These are phyloP conservation scores for Lucilia sericata DNA, from an alignment of 1,140 invertebrate genomes.

Conservation along the genomic window DNA sequence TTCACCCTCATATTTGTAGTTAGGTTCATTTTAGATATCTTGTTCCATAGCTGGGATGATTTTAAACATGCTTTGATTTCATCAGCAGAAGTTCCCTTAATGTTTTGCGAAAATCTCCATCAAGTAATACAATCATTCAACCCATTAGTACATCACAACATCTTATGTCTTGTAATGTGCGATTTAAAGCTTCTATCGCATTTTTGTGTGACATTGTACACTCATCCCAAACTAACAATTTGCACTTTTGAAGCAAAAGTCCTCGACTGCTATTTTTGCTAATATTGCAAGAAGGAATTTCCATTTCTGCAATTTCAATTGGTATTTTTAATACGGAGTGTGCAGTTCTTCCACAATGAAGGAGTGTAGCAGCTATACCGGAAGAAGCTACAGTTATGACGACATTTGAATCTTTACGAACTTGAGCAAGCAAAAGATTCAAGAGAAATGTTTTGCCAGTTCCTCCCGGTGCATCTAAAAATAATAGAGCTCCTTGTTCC, in stretches of 20 bases:
- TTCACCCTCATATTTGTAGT: constrained; percentile 18
- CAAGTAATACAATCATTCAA: constrained; percentile 63
- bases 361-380: constrained; percentile 70
- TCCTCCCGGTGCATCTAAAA: constrained; percentile 6
- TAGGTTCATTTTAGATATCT: constrained; percentile 63
- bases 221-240: constrained; percentile 65
- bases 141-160: constrained; percentile 55
- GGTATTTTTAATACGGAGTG: not conserved
- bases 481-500: not conserved
- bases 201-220: constrained; percentile 66
- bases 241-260: constrained; percentile 56
- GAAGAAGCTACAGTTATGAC: not conserved
- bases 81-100: constrained; percentile 67
- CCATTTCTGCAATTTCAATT: constrained; percentile 60
- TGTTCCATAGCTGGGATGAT: constrained; percentile 61
- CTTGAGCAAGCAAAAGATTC: not conserved
- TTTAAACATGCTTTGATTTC: constrained; percentile 60
- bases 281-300: constrained; percentile 54
- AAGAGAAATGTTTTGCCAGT: constrained; percentile 40
- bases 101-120: constrained; percentile 70
- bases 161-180: constrained; percentile 63
- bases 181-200: constrained; percentile 63
- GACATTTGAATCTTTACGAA: not conserved
- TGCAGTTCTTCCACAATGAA: not conserved
- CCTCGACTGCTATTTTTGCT: constrained; percentile 48